Conservation (phyloP, 2,888 invertebrate genomes). For the Eledone cirrhosa region DNA sequence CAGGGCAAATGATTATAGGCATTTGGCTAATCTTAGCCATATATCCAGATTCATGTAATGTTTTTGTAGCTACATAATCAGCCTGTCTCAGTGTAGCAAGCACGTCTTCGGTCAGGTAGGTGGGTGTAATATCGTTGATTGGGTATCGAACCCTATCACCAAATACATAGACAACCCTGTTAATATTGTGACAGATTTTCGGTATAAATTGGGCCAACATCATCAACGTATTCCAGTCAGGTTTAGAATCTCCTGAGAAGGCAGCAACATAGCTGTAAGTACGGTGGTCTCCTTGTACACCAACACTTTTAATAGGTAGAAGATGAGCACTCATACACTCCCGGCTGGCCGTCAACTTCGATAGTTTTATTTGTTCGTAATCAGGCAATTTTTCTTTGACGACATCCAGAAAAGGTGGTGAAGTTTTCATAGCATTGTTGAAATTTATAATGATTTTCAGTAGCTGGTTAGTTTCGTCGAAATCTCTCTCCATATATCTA, state of each 20-base stretch:
- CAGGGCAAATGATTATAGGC: slow-evolving; percentile 93
- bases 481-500: slow-evolving; percentile 92
- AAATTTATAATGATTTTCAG: slow-evolving; percentile 94
- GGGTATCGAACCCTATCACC: slow-evolving; percentile 88
- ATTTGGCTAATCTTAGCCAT: slow-evolving; percentile 72
- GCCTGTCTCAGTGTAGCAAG: slow-evolving; percentile 89
- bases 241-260: slow-evolving; percentile 79
- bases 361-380: slow-evolving; percentile 53
- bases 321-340: slow-evolving; percentile 70
- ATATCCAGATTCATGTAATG: slow-evolving; percentile 73
- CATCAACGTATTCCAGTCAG: slow-evolving; percentile 82
- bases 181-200: slow-evolving; percentile 77
- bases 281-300: slow-evolving; percentile 84
- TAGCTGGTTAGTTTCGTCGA: slow-evolving; percentile 83
- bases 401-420: neutral
- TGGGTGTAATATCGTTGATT: slow-evolving; percentile 92
- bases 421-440: slow-evolving; percentile 77
- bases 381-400: slow-evolving; percentile 34
- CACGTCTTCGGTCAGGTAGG: slow-evolving; percentile 87
- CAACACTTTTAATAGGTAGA: slow-evolving; percentile 93
- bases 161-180: slow-evolving; percentile 92
- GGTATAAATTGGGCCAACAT: slow-evolving; percentile 92
- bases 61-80: slow-evolving; percentile 88
- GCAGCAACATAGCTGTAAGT: slow-evolving; percentile 97
- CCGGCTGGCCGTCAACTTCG: slow-evolving; percentile 48